Conservation (phyloP, 2,113 vertebrate genomes). For the Verasper variegatus region DNA sequence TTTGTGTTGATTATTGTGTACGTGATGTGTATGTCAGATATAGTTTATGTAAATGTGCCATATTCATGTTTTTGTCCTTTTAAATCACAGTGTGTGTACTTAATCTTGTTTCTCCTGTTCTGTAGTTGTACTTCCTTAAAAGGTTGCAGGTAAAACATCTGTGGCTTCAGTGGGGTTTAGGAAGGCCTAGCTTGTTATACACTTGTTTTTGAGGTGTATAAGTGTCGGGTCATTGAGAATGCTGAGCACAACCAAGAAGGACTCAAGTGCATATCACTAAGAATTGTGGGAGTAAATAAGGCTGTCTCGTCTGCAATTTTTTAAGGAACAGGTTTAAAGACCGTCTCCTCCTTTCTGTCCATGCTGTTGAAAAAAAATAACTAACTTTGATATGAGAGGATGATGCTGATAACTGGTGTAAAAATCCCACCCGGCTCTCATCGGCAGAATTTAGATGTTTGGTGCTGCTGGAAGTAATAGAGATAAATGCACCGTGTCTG, state of each 20-base stretch:
- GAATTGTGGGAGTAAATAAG: background rate
- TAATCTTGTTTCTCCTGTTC: background rate
- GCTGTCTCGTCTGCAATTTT: background rate
- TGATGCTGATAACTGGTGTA: conserved; percentile 54
- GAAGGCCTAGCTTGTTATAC: conserved; percentile 22
- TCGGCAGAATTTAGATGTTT: conserved; percentile 68
- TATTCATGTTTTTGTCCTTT: background rate
- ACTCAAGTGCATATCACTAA: conserved; percentile 18
- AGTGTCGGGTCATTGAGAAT: background rate
- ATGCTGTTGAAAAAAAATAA: conserved; percentile 38
- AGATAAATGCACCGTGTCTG: conserved; percentile 64
- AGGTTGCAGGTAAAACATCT: conserved; percentile 12
- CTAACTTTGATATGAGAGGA: conserved; percentile 58
- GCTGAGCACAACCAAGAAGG: conserved; percentile 7
- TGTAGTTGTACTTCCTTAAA: conserved; percentile 8
- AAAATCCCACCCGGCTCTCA: conserved; percentile 50
- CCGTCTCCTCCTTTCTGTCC: conserved; percentile 23
- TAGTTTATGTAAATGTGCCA: background rate
- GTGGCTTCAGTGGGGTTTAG: conserved; percentile 30
- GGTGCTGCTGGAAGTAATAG: conserved; percentile 66
- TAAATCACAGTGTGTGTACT: background rate
- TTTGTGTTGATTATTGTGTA: background rate
- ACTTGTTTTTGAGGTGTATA: background rate
- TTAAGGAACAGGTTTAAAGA: conserved; percentile 31
- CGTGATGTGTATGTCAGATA: background rate